Conservation (phyloP, 2,888 invertebrate genomes). For the Seira ritae region DNA sequence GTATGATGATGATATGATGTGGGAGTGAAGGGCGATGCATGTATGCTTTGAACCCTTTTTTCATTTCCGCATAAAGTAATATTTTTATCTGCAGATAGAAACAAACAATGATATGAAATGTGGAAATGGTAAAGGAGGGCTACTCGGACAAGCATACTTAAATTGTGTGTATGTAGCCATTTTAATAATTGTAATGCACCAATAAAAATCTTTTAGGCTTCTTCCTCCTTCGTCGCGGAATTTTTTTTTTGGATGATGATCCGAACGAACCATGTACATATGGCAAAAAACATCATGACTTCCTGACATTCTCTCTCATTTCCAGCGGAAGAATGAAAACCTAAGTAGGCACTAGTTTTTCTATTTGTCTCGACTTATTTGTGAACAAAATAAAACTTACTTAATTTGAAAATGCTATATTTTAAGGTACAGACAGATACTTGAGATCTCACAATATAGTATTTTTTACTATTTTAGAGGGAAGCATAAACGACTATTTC, state of each 20-base stretch:
- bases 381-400: too few species aligned
- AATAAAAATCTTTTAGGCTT: slow-evolving; percentile 1
- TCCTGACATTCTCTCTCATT: neutral
- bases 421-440: too few species aligned
- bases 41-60: neutral
- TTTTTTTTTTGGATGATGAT: neutral
- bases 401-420: too few species aligned
- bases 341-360: too few species aligned
- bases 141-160: neutral
- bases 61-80: neutral
- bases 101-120: neutral
- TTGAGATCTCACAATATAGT: too few species aligned
- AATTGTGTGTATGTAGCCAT: neutral
- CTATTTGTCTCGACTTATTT: too few species aligned
- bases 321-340: too few species aligned
- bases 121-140: neutral
- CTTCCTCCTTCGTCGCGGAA: neutral
- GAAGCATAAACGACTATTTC: too few species aligned
- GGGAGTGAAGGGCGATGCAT: neutral
- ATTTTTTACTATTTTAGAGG: too few species aligned
- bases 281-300: neutral
- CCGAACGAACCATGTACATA: neutral
- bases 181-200: neutral
- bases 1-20: neutral
- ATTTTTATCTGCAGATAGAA: neutral